A percentile compares a stretch with the other conserved stretches of the same genome.
These are phyloP conservation scores for Apocheima hispidaria DNA, from an alignment of 2,888 invertebrate species.

Conservation along the genomic window DNA sequence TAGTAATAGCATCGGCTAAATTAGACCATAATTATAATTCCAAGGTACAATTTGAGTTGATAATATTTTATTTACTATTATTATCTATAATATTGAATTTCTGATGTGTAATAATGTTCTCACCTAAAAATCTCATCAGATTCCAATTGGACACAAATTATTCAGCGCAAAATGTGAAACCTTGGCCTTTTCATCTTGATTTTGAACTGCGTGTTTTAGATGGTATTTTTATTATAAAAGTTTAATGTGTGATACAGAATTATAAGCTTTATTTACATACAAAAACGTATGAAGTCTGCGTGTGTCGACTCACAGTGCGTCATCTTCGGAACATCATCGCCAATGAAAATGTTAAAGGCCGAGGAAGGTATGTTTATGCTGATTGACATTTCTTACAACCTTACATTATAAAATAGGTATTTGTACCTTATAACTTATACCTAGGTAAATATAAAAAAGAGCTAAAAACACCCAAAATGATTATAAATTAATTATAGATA, in stretches of 20 bases:
- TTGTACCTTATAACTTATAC: no score
- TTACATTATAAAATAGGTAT: no score
- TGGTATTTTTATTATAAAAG: slow-evolving; percentile 66
- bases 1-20: not conserved
- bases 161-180: slow-evolving; percentile 70
- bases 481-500: no score
- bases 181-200: slow-evolving; percentile 77
- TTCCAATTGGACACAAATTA: slow-evolving; percentile 76
- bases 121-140: slow-evolving; percentile 69
- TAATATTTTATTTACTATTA: no score
- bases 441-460: no score
- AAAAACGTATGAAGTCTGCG: slow-evolving; percentile 49
- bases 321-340: slow-evolving; percentile 64
- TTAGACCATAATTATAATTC: no score
- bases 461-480: no score
- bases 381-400: slow-evolving; percentile 76
- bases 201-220: slow-evolving; percentile 63
- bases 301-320: slow-evolving; percentile 50
- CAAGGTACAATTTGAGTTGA: no score
- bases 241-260: slow-evolving; percentile 41
- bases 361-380: slow-evolving; percentile 51
- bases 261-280: slow-evolving; percentile 56
- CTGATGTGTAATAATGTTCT: slow-evolving; percentile 48
- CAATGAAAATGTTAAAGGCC: slow-evolving; percentile 72
- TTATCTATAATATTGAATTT: not conserved